Evolutionary conservation across 1,140 invertebrate genomes (phyloP).

Genomic region (Hermetia illucens): DNA sequence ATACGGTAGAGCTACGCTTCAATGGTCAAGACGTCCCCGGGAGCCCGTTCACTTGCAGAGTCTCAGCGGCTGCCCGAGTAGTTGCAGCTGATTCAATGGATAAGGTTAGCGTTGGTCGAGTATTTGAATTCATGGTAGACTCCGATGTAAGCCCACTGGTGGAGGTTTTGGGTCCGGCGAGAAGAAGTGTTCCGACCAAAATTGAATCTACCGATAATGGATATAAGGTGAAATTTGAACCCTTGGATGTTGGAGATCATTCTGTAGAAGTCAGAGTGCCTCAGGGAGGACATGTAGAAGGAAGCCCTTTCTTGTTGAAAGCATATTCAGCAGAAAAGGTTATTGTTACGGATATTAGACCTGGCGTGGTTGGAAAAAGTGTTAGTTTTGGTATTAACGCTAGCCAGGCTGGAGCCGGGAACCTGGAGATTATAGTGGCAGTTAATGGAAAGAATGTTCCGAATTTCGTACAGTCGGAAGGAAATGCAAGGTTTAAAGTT

Average conservation of each 20-base stretch:
- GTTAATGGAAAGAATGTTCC: conserved; percentile 96
- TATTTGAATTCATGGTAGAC: conserved; percentile 75
- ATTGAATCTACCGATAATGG: conserved; percentile 35
- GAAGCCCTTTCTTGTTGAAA: conserved; percentile 89
- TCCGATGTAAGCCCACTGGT: conserved; percentile 59
- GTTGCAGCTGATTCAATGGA: conserved; percentile 64
- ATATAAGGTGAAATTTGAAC: conserved; percentile 63
- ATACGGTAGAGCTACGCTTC: conserved; percentile 88
- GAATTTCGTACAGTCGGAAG: conserved; percentile 95
- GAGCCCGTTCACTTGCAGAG: conserved; percentile 58
- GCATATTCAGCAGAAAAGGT: conserved; percentile 85
- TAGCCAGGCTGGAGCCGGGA: conserved; percentile 69
- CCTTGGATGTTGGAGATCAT: conserved; percentile 83
- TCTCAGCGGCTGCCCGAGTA: conserved; percentile 58
- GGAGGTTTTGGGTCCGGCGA: conserved; percentile 59
- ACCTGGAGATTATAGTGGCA: conserved; percentile 94
- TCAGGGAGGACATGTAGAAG: conserved; percentile 66
- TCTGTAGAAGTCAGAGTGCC: conserved; percentile 72
- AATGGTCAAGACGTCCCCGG: conserved; percentile 93
- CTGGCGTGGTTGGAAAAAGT: conserved; percentile 79
- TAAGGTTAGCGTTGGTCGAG: conserved; percentile 78
- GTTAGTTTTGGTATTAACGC: conserved; percentile 84
- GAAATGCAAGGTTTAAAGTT: conserved; percentile 88
- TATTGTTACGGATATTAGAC: conserved; percentile 72
- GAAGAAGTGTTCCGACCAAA: conserved; percentile 53